Conservation (phyloP, 2,797 vertebrate species). For the Hydrophis major region DNA sequence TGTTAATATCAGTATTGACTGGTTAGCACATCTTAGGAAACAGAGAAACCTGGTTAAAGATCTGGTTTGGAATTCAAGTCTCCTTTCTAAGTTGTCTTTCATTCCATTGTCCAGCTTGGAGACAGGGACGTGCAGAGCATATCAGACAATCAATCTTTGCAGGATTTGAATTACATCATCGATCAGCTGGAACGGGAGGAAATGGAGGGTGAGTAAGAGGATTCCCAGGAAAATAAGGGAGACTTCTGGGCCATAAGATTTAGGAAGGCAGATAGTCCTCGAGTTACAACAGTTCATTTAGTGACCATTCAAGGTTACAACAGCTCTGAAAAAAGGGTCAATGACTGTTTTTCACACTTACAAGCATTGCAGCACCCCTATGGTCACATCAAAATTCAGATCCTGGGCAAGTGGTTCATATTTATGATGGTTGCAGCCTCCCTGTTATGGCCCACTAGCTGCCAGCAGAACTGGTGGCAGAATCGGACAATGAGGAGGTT, state of each 20-base stretch:
- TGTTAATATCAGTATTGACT: neutral
- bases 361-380: accelerated
- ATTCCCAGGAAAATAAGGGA: neutral
- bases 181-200: neutral
- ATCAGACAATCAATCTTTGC: neutral
- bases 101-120: neutral
- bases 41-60: neutral
- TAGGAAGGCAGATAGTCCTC: too few species aligned
- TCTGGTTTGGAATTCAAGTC: neutral
- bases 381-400: too few species aligned
- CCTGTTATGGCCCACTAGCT: too few species aligned
- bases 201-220: neutral
- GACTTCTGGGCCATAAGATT: neutral
- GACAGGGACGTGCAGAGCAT: neutral
- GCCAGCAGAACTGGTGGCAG: too few species aligned
- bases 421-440: too few species aligned
- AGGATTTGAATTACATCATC: neutral
- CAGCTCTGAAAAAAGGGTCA: too few species aligned
- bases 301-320: too few species aligned
- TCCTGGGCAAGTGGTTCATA: too few species aligned
- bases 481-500: too few species aligned
- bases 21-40: neutral
- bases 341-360: too few species aligned
- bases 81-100: neutral
- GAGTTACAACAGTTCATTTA: too few species aligned